Percentiles rank a stretch among this genome's conserved stretches.
These are phyloP conservation scores for Frieseomelitta varia DNA, from an alignment of 1,140 invertebrate species.

Conservation along the genomic window DNA sequence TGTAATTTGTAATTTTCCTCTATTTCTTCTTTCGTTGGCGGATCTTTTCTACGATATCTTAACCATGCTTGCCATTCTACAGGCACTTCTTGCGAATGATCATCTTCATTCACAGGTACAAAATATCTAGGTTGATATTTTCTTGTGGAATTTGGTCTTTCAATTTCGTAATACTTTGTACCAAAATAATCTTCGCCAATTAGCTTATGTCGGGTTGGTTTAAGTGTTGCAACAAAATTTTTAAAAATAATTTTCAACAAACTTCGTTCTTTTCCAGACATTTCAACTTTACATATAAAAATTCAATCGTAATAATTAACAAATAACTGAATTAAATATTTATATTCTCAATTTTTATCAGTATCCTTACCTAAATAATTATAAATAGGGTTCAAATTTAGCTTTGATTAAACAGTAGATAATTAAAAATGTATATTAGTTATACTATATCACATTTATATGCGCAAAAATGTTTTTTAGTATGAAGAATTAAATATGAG, in stretches of 20 bases:
- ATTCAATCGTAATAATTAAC: background rate
- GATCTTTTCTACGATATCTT: conserved; percentile 85
- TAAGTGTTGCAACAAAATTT: conserved; percentile 85
- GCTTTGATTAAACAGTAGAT: background rate
- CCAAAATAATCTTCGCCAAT: conserved; percentile 89
- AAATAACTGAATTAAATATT: background rate
- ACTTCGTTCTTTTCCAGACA: conserved; percentile 70
- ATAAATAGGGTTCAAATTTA: background rate
- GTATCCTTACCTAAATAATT: background rate
- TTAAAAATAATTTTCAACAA: conserved; percentile 80
- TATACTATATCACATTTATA: background rate
- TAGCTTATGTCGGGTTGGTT: conserved; percentile 75
- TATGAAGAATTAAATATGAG: background rate
- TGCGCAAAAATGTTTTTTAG: background rate
- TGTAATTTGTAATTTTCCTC: conserved; percentile 87
- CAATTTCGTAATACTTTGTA: conserved; percentile 91
- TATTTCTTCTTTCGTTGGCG: conserved; percentile 89
- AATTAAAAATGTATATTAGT: background rate
- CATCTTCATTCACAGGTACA: conserved; percentile 84
- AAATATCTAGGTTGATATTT: conserved; percentile 87
- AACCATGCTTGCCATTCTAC: conserved; percentile 94
- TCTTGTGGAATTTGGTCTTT: conserved; percentile 83
- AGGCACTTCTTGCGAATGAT: conserved; percentile 88
- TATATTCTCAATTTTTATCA: background rate
- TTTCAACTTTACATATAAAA: conserved; percentile 44